A percentile compares a stretch with the other conserved stretches of the same genome.
These are phyloP conservation scores for Microcebus jonahi DNA, from an alignment of 2,113 vertebrate species.

Conservation along the genomic window DNA sequence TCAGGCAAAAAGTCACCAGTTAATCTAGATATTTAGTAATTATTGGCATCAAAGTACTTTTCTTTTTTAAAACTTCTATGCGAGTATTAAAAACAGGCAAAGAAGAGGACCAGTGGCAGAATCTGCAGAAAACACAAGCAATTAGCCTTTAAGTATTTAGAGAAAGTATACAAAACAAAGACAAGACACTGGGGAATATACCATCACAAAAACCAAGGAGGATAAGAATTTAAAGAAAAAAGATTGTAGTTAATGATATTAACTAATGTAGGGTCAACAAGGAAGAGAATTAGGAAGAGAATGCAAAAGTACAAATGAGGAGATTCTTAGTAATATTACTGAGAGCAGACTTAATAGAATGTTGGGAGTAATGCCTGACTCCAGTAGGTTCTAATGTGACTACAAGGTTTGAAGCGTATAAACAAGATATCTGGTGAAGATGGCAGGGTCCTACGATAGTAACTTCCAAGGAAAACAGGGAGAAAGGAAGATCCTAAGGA, in stretches of 20 bases:
- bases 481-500: not conserved
- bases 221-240: not conserved
- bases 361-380: not conserved
- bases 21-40: not conserved
- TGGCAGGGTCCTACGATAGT: not conserved
- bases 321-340: not conserved
- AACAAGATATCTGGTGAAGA: not conserved
- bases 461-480: not conserved
- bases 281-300: not conserved
- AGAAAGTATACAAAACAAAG: not conserved
- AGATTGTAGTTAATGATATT: not conserved
- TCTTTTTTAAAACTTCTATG: not conserved
- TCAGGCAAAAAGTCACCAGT: not conserved
- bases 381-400: accelerated
- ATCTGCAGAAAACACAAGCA: not conserved
- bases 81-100: not conserved
- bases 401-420: not conserved
- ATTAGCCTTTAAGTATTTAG: not conserved
- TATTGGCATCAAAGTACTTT: not conserved
- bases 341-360: not conserved
- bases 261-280: not conserved
- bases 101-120: not conserved
- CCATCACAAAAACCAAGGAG: not conserved
- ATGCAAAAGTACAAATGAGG: not conserved
- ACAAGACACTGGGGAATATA: not conserved